A percentile compares a stretch with the other conserved stretches of the same genome.
These are phyloP conservation scores for Lepus oiostolus DNA, from an alignment of 2,797 vertebrate species.

Conservation along the genomic window DNA sequence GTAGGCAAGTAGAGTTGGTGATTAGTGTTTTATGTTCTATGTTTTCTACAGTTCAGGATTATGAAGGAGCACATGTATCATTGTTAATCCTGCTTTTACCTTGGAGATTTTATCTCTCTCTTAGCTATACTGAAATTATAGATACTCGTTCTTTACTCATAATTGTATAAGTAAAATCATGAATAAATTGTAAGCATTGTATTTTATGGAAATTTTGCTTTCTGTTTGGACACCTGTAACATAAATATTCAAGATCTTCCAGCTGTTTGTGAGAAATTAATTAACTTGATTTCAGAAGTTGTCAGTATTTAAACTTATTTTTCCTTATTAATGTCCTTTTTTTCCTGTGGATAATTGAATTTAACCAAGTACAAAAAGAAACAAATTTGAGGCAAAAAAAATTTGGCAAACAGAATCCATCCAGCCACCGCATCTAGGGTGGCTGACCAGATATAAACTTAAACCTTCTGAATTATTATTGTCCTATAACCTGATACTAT, in stretches of 20 bases:
- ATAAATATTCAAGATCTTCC: neutral
- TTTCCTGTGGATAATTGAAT: conserved; percentile 4
- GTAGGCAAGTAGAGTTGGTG: conserved; percentile 1
- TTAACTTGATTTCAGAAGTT: conserved; percentile 54
- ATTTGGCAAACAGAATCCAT: neutral
- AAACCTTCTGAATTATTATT: conserved; percentile 43
- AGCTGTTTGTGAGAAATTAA: conserved; percentile 23
- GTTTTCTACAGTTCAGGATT: neutral
- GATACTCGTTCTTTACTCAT: conserved; percentile 13
- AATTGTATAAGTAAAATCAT: neutral
- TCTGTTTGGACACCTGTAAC: neutral
- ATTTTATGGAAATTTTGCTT: conserved; percentile 39
- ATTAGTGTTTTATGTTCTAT: neutral
- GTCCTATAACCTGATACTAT: neutral
- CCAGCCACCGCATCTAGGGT: neutral
- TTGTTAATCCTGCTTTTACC: conserved; percentile 7
- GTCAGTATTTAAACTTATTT: conserved; percentile 14
- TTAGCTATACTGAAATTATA: conserved; percentile 33
- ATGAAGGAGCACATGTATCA: neutral
- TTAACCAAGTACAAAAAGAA: neutral
- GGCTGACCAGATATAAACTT: conserved; percentile 6
- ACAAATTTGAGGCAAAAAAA: neutral
- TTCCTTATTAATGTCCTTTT: neutral
- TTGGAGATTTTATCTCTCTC: neutral
- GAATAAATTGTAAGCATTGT: conserved; percentile 15